Evolutionary conservation across 2,113 vertebrate genomes (phyloP).

Genomic region (Macquaria australasica): DNA sequence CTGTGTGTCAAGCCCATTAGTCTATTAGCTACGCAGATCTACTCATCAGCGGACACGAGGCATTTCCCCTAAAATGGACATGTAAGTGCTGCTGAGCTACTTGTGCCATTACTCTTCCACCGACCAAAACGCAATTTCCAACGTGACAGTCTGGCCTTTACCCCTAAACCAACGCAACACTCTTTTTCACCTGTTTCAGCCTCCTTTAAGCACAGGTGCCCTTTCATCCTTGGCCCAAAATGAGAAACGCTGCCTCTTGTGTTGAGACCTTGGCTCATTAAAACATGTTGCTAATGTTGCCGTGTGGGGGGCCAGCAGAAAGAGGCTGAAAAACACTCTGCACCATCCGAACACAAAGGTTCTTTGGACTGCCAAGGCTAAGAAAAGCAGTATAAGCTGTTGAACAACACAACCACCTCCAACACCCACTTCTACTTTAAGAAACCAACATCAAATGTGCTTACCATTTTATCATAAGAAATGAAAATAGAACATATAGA

Average conservation of each 20-base stretch:
- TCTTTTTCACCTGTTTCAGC: conserved; percentile 23
- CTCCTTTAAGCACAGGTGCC: conserved; percentile 24
- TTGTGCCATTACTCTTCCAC: conserved; percentile 17
- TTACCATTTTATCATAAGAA: not conserved
- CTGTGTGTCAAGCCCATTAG: not conserved
- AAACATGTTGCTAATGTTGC: conserved; percentile 13
- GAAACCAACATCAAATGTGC: conserved; percentile 1
- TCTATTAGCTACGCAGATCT: not conserved
- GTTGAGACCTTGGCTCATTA: not conserved
- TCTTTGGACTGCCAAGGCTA: not conserved
- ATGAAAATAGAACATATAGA: conserved; percentile 37
- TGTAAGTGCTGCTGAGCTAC: conserved; percentile 15
- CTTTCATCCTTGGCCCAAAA: conserved; percentile 6
- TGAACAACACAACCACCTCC: conserved; percentile 10
- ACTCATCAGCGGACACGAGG: conserved; percentile 3
- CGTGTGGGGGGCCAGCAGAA: not conserved
- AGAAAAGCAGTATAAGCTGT: not conserved
- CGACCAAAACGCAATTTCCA: conserved; percentile 28
- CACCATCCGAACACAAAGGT: not conserved
- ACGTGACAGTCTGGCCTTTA: conserved; percentile 22
- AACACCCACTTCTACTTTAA: conserved; percentile 17
- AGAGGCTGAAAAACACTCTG: conserved; percentile 8
- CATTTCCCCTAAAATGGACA: conserved; percentile 19
- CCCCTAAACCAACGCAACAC: not conserved
- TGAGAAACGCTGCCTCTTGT: conserved; percentile 12